A percentile compares a stretch with the other conserved stretches of the same genome.
Evolutionary conservation across 2,113 vertebrate genomes (phyloP).

Genomic region (Erpornis zantholeuca): DNA sequence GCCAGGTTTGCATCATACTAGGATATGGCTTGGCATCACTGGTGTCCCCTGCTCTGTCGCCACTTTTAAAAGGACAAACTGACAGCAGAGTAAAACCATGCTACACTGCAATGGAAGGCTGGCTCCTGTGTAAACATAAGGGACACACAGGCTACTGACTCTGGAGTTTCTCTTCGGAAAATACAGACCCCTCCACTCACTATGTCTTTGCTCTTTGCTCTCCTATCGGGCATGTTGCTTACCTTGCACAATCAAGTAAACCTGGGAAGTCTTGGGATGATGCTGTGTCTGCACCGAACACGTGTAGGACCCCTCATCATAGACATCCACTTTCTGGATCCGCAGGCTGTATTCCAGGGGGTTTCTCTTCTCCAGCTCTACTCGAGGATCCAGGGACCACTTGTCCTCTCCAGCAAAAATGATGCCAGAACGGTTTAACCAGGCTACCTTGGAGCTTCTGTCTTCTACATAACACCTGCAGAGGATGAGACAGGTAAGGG

Average conservation of each 20-base stretch:
- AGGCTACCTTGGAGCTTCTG: constrained; percentile 96
- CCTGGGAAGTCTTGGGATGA: constrained; percentile 93
- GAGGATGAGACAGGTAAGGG: not conserved
- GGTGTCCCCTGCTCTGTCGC: not conserved
- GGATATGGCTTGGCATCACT: not conserved
- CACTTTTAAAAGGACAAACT: not conserved
- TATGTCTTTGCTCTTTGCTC: not conserved
- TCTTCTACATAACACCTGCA: constrained; percentile 96
- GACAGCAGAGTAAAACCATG: not conserved
- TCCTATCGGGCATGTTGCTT: constrained; percentile 35
- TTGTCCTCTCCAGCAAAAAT: constrained; percentile 98
- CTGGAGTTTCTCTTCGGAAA: not conserved
- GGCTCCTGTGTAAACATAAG: not conserved
- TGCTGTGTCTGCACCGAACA: constrained; percentile 97
- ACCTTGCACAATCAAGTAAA: constrained; percentile 99
- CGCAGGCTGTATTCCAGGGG: constrained; percentile 97
- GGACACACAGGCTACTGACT: not conserved
- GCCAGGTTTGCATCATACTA: not conserved
- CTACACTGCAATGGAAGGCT: accelerated
- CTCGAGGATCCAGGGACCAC: constrained; percentile 97
- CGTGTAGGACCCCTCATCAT: constrained; percentile 94
- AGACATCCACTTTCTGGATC: constrained; percentile 98
- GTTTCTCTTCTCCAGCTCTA: constrained; percentile 94
- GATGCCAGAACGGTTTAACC: constrained; percentile 99
- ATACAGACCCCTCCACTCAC: not conserved